These are phyloP conservation scores for Iselma pallidipennis DNA, from an alignment of 2,888 invertebrate species.

Conservation along the genomic window DNA sequence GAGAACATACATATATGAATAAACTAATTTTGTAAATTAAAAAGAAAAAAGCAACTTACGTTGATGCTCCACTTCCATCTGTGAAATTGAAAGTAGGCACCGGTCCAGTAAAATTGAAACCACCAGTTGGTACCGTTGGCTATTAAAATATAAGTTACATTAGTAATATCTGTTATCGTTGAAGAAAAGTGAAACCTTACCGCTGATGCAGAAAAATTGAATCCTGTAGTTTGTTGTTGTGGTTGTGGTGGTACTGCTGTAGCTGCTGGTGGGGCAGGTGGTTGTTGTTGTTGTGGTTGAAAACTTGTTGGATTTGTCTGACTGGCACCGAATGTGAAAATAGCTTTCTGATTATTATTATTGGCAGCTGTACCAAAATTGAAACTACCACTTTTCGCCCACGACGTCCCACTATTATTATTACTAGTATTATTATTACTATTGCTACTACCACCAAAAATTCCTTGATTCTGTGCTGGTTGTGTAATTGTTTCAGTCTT, in stretches of 20 bases:
- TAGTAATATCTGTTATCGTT: background rate
- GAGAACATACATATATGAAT: constrained; percentile 21
- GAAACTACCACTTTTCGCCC: constrained; percentile 42
- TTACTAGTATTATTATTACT: background rate
- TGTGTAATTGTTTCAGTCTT: constrained; percentile 10
- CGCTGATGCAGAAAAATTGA: constrained; percentile 48
- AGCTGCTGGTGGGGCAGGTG: background rate
- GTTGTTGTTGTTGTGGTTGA: background rate
- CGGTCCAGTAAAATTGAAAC: constrained; percentile 48
- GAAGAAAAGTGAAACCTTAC: constrained; percentile 31
- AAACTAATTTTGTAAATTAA: background rate
- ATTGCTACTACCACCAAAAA: constrained; percentile 13
- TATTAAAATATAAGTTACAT: constrained; percentile 26
- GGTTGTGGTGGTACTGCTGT: background rate
- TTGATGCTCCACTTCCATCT: constrained; percentile 55
- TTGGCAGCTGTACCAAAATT: constrained; percentile 42
- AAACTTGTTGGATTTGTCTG: constrained; percentile 11
- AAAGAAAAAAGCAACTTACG: constrained; percentile 52
- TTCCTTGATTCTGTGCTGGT: constrained; percentile 16
- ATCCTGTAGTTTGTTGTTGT: constrained; percentile 31
- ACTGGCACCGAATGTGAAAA: constrained; percentile 44
- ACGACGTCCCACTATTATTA: background rate
- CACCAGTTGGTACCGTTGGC: constrained; percentile 38
- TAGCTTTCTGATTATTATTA: constrained; percentile 38
- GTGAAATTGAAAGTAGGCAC: constrained; percentile 59